Base-by-base conservation (phyloP, 2,888 invertebrate species). In the Parnassius smintheus region DNA sequence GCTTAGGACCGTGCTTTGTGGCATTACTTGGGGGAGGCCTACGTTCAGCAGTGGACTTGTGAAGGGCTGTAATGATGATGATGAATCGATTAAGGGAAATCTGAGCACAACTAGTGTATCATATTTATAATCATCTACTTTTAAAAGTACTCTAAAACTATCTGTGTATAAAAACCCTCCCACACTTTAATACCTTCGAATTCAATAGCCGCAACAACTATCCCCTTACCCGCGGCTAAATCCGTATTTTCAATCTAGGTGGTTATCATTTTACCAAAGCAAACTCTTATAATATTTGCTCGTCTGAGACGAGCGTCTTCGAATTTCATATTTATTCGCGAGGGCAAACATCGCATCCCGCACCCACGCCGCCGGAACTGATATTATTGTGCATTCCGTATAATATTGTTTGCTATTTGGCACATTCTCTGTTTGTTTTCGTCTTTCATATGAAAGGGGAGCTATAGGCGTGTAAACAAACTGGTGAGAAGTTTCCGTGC, bases 301-400 rank as follows among this genome's bases (percentile, higher is more conserved):
- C 85, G 83, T 74, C 78, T 81, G 81, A 83, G 82, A 80, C 84
- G 83, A 79, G 82, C 81, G 78, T 88, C 86, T 89, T 90, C 91
- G 86, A 88, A 91, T 91, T 90, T 91, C 91, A 91, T 91, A 91
- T 91, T 91, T 91, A 91, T 91, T 91, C 83, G 87, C 85, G 82
- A 80, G 85, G 83, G 89, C 82, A 91, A 91, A 91, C 86, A 87
- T 69, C 77, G 72, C 70, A 72, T 65, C 69, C 69, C 82, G 75
- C 81, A 80, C 84, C 85, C 85, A 82, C 82, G 79, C 73, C 81
- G 77, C 81, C 90, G 91, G 91, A 90, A 91, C 89, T 90, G 88
- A 91, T 91, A 91, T 91, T 91, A 91, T 91, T 91, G 91, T 91
- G 91, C 91, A 91, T 91, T 90, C 91, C 89, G 91, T 89, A 91